Evolutionary conservation across 2,797 vertebrate genomes (phyloP).

Genomic region (Novumbra hubbsi): DNA sequence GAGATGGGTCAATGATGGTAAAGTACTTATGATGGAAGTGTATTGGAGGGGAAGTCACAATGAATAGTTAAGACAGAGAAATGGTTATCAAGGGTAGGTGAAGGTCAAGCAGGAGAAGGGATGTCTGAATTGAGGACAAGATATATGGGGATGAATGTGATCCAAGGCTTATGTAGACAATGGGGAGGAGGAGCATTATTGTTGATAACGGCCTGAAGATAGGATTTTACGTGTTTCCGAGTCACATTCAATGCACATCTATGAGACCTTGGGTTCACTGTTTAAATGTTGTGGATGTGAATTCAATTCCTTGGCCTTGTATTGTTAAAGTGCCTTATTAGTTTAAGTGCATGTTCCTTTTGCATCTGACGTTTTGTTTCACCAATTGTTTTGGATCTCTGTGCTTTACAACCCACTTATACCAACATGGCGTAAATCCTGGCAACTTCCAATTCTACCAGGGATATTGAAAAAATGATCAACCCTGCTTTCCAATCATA

Average conservation of each 20-base stretch:
- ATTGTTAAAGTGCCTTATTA: constrained; percentile 11
- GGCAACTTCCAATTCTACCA: neutral
- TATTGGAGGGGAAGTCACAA: neutral
- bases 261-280: neutral
- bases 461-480: neutral
- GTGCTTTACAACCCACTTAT: neutral
- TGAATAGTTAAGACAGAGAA: too few species aligned
- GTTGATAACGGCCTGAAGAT: constrained; percentile 51
- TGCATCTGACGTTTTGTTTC: constrained; percentile 2
- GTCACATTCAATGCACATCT: constrained; percentile 23
- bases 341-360: neutral
- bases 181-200: constrained; percentile 43
- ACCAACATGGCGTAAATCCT: neutral
- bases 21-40: constrained; percentile 4
- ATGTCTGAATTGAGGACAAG: constrained; percentile 1
- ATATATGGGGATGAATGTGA: constrained; percentile 10
- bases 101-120: neutral
- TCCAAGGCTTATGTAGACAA: constrained; percentile 7
- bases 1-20: neutral
- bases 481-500: neutral
- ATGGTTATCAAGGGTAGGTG: too few species aligned
- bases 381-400: neutral
- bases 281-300: constrained; percentile 14
- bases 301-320: constrained; percentile 22
- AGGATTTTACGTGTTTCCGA: constrained; percentile 23